A percentile compares a stretch with the other conserved stretches of the same genome.
Evolutionary conservation across 2,797 vertebrate genomes (phyloP).

Genomic region (Dendrocincla tyrannina): DNA sequence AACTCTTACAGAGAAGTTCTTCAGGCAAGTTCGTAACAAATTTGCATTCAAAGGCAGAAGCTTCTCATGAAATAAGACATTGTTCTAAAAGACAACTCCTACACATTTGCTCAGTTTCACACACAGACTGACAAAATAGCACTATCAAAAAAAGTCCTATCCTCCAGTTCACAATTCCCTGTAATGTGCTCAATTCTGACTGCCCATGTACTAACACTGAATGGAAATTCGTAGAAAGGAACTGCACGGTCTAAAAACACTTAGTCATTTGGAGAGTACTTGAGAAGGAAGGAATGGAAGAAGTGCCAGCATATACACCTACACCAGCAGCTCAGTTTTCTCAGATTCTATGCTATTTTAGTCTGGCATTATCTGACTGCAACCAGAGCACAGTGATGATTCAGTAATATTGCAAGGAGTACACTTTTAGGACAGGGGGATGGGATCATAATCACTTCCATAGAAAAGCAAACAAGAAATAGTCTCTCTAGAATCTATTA

Average conservation of each 20-base stretch:
- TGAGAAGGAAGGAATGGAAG: slow-evolving; percentile 6
- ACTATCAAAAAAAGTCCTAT: background rate
- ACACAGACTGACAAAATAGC: background rate
- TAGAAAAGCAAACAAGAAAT: background rate
- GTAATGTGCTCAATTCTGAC: background rate
- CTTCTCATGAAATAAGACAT: background rate
- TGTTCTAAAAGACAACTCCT: background rate
- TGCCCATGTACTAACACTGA: background rate
- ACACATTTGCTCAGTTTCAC: background rate
- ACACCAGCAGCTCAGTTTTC: slow-evolving; percentile 12
- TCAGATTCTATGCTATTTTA: slow-evolving; percentile 41
- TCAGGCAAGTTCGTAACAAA: background rate
- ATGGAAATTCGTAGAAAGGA: background rate
- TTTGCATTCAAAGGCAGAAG: background rate
- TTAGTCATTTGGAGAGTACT: slow-evolving; percentile 35
- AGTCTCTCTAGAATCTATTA: background rate
- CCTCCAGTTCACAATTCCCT: background rate
- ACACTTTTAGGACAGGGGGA: background rate
- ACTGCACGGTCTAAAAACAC: background rate
- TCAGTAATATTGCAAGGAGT: slow-evolving; percentile 6
- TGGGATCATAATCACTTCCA: background rate
- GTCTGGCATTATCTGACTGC: background rate
- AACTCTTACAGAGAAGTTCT: background rate
- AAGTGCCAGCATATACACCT: slow-evolving; percentile 36
- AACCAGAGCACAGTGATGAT: background rate